Evolutionary conservation across 2,888 invertebrate genomes (phyloP).

Genomic region (Sthenelais limicola): DNA sequence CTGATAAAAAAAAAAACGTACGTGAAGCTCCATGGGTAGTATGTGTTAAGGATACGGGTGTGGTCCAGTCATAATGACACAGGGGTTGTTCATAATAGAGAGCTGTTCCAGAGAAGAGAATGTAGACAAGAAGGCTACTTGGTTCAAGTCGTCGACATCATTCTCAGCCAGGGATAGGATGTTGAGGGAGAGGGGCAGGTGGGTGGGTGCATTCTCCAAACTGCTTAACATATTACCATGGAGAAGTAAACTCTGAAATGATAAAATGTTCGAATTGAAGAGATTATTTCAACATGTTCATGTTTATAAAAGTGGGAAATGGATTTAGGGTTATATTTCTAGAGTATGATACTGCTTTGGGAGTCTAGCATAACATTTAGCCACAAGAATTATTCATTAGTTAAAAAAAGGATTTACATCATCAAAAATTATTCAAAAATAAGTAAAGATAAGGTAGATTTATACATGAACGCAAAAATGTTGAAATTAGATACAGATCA

Average conservation of each 20-base stretch:
- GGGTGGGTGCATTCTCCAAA: conserved; percentile 86
- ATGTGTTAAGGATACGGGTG: conserved; percentile 48
- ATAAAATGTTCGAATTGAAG: neutral
- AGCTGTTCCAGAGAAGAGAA: conserved; percentile 84
- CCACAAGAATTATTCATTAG: too few relatives aligned
- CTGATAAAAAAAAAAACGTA: too few relatives aligned
- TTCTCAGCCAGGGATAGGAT: conserved; percentile 85
- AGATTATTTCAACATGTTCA: too few relatives aligned
- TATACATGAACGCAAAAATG: too few relatives aligned
- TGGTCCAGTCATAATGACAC: conserved; percentile 80
- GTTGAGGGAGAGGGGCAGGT: conserved; percentile 83
- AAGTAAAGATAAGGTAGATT: too few relatives aligned
- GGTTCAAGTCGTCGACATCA: conserved; percentile 85
- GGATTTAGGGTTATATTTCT: too few relatives aligned
- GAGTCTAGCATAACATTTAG: too few relatives aligned
- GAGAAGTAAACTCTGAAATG: conserved; percentile 82
- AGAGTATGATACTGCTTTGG: too few relatives aligned
- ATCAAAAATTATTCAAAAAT: neutral
- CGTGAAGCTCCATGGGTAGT: neutral
- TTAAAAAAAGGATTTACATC: neutral
- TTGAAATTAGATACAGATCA: neutral
- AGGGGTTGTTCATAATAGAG: conserved; percentile 90
- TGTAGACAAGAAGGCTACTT: conserved; percentile 73
- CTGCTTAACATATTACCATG: conserved; percentile 90
- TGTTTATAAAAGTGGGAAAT: too few relatives aligned